Conservation (phyloP, 2,888 invertebrate species). For the Amphipoea oculea region DNA sequence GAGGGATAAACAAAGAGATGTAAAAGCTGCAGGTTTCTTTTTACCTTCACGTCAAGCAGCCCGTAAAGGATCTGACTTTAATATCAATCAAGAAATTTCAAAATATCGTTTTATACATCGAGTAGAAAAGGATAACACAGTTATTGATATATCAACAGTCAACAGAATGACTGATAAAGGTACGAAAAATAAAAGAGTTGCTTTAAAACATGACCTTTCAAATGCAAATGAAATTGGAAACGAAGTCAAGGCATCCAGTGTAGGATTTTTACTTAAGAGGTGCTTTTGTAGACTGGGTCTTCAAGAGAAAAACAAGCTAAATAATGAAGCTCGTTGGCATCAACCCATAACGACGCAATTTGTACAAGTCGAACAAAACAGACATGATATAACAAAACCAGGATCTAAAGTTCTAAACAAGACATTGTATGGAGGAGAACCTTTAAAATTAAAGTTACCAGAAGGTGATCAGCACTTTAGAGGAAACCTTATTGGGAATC, state of each 20-base stretch:
- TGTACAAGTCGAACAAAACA: constrained; percentile 18
- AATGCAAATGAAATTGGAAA: constrained; percentile 21
- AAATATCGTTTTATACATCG: constrained; percentile 50
- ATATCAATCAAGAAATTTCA: constrained; percentile 69
- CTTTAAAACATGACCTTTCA: not conserved
- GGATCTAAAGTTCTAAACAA: constrained; percentile 5
- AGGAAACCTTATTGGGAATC: constrained; percentile 3
- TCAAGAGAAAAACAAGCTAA: constrained; percentile 32
- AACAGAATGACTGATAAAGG: constrained; percentile 19
- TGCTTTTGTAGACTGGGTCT: constrained; percentile 45
- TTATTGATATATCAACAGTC: constrained; percentile 15
- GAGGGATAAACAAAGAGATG: constrained; percentile 9
- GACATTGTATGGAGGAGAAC: not conserved
- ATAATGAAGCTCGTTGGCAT: constrained; percentile 14
- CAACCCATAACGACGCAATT: constrained; percentile 33
- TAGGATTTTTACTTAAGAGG: constrained; percentile 45
- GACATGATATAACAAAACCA: not conserved
- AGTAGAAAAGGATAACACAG: constrained; percentile 7
- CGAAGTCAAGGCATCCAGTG: constrained; percentile 20
- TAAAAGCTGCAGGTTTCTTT: not conserved
- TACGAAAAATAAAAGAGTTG: constrained; percentile 10
- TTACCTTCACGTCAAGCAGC: constrained; percentile 54
- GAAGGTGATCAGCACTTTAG: not conserved
- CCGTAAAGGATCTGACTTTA: constrained; percentile 67
- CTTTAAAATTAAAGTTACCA: constrained; percentile 21